These are phyloP conservation scores for Microplitis mediator DNA, from an alignment of 1,140 invertebrate genomes.

Conservation along the genomic window DNA sequence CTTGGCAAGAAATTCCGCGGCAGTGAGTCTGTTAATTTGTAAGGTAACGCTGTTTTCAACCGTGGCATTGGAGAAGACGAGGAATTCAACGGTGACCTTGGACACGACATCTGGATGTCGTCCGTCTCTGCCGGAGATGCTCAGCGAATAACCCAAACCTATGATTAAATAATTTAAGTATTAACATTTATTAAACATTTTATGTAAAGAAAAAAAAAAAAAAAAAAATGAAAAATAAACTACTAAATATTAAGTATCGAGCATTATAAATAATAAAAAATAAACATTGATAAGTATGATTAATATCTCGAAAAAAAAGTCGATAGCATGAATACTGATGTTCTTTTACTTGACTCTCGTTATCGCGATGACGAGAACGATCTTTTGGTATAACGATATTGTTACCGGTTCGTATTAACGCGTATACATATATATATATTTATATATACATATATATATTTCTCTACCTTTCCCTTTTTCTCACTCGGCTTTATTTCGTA, in stretches of 20 bases:
- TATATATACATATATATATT: not conserved
- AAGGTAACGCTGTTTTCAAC: conserved; percentile 83
- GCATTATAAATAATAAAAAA: too few relatives aligned
- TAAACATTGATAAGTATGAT: conserved; percentile 4
- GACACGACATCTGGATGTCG: conserved; percentile 83
- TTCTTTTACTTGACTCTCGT: not conserved
- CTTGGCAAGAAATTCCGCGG: conserved; percentile 74
- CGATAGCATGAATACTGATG: conserved; percentile 10
- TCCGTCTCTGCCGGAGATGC: conserved; percentile 87
- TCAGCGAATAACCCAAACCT: conserved; percentile 74
- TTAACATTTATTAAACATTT: conserved; percentile 21
- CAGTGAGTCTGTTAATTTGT: conserved; percentile 74
- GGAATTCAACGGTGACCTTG: conserved; percentile 81
- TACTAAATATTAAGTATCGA: too few relatives aligned
- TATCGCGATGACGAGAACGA: not conserved
- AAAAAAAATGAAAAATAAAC: conserved; percentile 32
- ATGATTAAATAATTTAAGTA: not conserved
- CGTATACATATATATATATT: conserved; percentile 5
- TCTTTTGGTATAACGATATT: conserved; percentile 19
- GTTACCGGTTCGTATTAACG: conserved; percentile 29
- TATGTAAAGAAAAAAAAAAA: conserved; percentile 6
- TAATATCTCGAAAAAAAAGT: not conserved
- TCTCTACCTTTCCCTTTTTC: conserved; percentile 16
- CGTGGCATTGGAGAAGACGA: conserved; percentile 79
- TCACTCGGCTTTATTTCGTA: conserved; percentile 12